phyloP scores from a whole-genome alignment of 2,888 invertebrate species.

The Bombylius major region DNA sequence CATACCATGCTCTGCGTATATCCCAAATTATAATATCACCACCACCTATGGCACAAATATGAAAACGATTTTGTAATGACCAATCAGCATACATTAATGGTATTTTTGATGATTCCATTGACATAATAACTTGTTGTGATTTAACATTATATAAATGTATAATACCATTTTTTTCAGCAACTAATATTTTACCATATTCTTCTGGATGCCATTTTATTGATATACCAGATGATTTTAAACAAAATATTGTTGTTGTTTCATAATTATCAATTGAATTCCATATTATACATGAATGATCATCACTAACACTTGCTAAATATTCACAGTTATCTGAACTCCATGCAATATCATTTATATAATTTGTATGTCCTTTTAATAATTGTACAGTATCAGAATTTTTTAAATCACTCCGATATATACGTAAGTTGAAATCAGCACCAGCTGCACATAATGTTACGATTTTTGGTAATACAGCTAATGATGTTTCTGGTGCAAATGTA shows the following conservation, averaged over 20 bases:
- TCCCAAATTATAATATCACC: constrained; percentile 59
- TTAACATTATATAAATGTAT: constrained; percentile 59
- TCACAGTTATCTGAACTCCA: constrained; percentile 54
- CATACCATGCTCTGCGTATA: constrained; percentile 49
- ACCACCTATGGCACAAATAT: constrained; percentile 49
- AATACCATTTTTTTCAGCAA: constrained; percentile 62
- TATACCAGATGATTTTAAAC: constrained; percentile 53
- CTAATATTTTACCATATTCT: constrained; percentile 55
- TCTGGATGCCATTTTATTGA: constrained; percentile 55
- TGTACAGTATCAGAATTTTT: constrained; percentile 23
- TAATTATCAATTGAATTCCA: constrained; percentile 45
- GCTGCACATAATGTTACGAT: constrained; percentile 37
- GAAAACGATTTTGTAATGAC: constrained; percentile 44
- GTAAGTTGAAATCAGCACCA: constrained; percentile 43
- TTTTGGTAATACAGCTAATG: constrained; percentile 45
- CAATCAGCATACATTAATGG: constrained; percentile 59
- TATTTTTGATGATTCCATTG: constrained; percentile 46
- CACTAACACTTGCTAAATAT: constrained; percentile 59
- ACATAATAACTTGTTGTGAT: constrained; percentile 51
- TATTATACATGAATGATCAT: constrained; percentile 60
- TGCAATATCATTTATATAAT: constrained; percentile 54
- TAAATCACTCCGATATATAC: constrained; percentile 44
- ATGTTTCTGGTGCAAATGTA: constrained; percentile 50
- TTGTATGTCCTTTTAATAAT: constrained; percentile 42
- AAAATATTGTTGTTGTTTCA: constrained; percentile 44